These are phyloP conservation scores for Lynx canadensis DNA, from an alignment of 2,113 vertebrate species.

Conservation along the genomic window DNA sequence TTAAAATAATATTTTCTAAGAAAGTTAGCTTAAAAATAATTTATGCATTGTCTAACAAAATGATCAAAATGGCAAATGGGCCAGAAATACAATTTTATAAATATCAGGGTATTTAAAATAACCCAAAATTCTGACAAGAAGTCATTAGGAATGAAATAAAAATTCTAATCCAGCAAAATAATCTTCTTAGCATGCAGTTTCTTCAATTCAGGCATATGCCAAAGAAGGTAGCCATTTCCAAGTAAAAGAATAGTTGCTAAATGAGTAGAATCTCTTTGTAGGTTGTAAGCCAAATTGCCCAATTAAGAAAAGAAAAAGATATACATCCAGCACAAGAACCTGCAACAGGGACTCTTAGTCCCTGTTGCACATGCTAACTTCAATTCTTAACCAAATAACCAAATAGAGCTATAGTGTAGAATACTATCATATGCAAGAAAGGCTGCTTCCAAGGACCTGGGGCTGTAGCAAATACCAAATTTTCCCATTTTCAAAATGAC, in stretches of 20 bases:
- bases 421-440: not conserved
- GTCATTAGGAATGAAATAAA: not conserved
- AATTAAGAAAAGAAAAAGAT: not conserved
- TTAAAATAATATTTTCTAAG: not conserved
- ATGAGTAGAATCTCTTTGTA: not conserved
- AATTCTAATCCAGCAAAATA: not conserved
- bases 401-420: not conserved
- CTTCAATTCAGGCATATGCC: not conserved
- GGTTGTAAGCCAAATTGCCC: not conserved
- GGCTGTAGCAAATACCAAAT: not conserved
- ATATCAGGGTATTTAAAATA: not conserved
- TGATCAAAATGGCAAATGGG: not conserved
- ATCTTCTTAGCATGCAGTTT: not conserved
- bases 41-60: not conserved
- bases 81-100: not conserved
- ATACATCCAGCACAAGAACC: not conserved
- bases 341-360: fast-evolving
- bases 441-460: not conserved
- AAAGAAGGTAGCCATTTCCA: not conserved
- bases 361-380: not conserved
- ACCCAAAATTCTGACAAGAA: not conserved
- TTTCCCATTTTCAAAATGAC: not conserved
- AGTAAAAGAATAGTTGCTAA: not conserved
- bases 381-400: not conserved
- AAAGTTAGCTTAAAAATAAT: not conserved